phyloP scores from a whole-genome alignment of 1,140 invertebrate species.

The Ostrea denselamellosa region DNA sequence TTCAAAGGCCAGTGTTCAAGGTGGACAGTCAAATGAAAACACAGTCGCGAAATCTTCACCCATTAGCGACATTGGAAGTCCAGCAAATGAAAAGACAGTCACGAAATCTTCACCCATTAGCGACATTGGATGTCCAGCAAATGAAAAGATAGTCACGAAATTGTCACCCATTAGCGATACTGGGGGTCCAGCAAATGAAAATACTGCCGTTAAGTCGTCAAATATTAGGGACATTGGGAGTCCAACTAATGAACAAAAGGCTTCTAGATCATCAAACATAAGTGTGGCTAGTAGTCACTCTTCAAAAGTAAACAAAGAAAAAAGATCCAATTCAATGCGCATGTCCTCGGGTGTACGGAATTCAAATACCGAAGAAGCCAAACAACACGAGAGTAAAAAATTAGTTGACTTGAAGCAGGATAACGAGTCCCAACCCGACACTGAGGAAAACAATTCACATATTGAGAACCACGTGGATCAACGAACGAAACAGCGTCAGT shows the following conservation, averaged over 20 bases:
- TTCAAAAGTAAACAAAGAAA: not conserved
- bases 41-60: not conserved
- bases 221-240: not conserved
- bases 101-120: not conserved
- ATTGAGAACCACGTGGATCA: not conserved
- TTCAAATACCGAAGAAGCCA: not conserved
- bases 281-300: not conserved
- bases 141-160: not conserved
- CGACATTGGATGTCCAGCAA: not conserved
- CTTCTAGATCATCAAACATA: not conserved
- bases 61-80: not conserved
- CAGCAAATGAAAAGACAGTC: not conserved
- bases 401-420: not conserved
- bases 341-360: not conserved
- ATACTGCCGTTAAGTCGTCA: not conserved
- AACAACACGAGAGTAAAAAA: not conserved
- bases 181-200: not conserved
- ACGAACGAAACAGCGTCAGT: not conserved
- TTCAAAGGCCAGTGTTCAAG: not conserved
- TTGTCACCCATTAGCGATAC: not conserved
- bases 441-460: not conserved
- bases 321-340: not conserved
- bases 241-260: not conserved
- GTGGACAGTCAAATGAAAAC: not conserved
- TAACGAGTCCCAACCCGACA: not conserved